A percentile compares a stretch with the other conserved stretches of the same genome.
phyloP scores from a whole-genome alignment of 2,797 vertebrate genomes.

The Tragopan temminckii region DNA sequence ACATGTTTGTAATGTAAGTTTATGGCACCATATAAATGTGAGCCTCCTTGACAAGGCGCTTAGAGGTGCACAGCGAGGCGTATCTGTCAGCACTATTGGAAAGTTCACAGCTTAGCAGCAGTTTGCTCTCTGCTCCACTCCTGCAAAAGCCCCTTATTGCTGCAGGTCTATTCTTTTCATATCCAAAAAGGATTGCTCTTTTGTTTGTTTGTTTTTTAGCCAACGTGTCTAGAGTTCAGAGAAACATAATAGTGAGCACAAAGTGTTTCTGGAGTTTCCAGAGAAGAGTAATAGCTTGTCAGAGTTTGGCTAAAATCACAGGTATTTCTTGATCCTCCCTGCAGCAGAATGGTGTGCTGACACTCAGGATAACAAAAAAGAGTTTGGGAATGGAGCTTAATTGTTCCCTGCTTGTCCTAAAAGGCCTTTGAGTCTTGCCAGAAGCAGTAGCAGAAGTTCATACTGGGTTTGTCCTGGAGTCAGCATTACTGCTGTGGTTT shows the following conservation, averaged over 20 bases:
- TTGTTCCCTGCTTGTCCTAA: not conserved
- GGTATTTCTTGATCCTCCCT: not conserved
- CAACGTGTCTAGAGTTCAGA: accelerated
- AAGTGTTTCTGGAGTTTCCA: not conserved
- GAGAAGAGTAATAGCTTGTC: not conserved
- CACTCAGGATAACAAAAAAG: not conserved
- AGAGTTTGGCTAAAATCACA: not conserved
- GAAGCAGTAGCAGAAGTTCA: not conserved
- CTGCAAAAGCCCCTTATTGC: not conserved
- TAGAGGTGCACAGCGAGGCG: not conserved
- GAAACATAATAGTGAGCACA: not conserved
- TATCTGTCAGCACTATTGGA: not conserved
- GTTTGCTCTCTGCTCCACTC: not conserved
- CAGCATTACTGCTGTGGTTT: not conserved
- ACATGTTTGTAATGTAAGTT: not conserved
- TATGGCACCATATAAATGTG: not conserved
- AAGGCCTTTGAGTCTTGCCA: not conserved
- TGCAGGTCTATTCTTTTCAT: not conserved
- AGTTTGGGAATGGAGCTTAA: not conserved
- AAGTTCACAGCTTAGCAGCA: not conserved
- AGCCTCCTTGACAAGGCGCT: not conserved
- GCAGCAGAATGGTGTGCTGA: not conserved
- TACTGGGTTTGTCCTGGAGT: not conserved
- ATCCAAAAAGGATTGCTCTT: not conserved
- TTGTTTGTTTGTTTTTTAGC: no score